A percentile compares a stretch with the other conserved stretches of the same genome.
These are phyloP conservation scores for Lepidurus arcticus DNA, from an alignment of 1,140 invertebrate genomes.

Conservation along the genomic window DNA sequence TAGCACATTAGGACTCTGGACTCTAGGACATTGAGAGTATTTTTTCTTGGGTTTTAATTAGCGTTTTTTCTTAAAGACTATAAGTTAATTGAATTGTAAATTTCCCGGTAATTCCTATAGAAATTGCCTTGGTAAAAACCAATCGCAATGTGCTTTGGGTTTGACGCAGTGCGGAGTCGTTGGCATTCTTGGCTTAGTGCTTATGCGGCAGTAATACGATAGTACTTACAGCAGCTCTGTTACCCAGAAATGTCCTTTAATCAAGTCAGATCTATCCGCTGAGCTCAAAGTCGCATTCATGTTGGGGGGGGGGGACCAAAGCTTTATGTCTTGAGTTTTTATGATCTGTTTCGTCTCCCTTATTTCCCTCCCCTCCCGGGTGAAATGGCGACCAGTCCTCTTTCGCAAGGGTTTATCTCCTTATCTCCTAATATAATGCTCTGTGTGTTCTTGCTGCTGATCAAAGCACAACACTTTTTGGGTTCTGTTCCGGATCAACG, in stretches of 20 bases:
- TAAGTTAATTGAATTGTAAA: no score
- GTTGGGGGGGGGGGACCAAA: not conserved
- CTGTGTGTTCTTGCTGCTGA: not conserved
- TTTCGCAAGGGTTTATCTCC: not conserved
- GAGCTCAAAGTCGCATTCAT: conserved; percentile 8
- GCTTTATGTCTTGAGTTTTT: conserved; percentile 7
- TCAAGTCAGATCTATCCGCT: conserved; percentile 2
- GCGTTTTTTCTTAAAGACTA: no score
- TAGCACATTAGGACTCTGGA: not conserved
- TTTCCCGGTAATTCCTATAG: no score
- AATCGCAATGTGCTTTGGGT: not conserved
- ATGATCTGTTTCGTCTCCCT: not conserved
- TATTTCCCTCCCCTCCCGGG: not conserved
- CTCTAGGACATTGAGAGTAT: no score
- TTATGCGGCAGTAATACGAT: not conserved
- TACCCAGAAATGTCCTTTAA: not conserved
- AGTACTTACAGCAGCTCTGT: not conserved
- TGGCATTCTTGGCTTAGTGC: not conserved
- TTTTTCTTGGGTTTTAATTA: no score
- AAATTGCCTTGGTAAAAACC: not conserved
- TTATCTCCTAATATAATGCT: conserved; percentile 3
- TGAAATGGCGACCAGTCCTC: conserved; percentile 3
- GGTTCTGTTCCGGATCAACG: not conserved
- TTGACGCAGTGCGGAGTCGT: conserved; percentile 6
- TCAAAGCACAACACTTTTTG: no score